These are phyloP conservation scores for Ceratoteleas bidentatus DNA, from an alignment of 1,140 invertebrate species.

Conservation along the genomic window DNA sequence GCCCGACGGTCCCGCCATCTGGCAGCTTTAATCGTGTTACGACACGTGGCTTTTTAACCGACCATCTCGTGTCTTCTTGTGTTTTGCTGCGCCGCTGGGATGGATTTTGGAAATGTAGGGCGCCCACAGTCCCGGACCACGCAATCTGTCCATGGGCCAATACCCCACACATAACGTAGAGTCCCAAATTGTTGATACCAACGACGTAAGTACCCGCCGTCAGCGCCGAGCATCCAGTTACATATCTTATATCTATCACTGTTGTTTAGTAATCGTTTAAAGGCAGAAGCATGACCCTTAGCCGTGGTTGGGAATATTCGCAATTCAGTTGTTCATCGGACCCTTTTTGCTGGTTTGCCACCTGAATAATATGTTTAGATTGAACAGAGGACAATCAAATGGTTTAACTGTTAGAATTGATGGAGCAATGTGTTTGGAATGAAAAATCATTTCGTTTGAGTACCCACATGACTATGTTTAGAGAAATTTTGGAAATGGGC, in stretches of 20 bases:
- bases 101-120: slow-evolving; percentile 84
- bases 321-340: too few species aligned
- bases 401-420: too few species aligned
- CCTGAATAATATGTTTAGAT: too few species aligned
- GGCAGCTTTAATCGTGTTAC: too few species aligned
- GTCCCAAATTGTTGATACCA: slow-evolving; percentile 90
- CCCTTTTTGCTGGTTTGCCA: too few species aligned
- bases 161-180: slow-evolving; percentile 93
- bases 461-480: too few species aligned
- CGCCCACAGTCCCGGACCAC: slow-evolving; percentile 92
- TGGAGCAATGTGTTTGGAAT: too few species aligned
- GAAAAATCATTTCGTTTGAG: too few species aligned
- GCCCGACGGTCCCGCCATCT: too few species aligned
- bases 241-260: slow-evolving; percentile 30
- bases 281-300: slow-evolving; percentile 26
- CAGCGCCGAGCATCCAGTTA: neutral
- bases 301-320: neutral
- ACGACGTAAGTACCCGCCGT: slow-evolving; percentile 89
- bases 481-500: too few species aligned
- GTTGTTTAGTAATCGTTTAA: slow-evolving; percentile 26
- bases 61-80: slow-evolving; percentile 76
- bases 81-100: slow-evolving; percentile 77
- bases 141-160: slow-evolving; percentile 91
- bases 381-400: too few species aligned
- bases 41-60: slow-evolving; percentile 63